Evolutionary conservation across 2,797 vertebrate genomes (phyloP), one percentile per base, ranked within the genome.

Genomic region (Botia kubotai): DNA sequence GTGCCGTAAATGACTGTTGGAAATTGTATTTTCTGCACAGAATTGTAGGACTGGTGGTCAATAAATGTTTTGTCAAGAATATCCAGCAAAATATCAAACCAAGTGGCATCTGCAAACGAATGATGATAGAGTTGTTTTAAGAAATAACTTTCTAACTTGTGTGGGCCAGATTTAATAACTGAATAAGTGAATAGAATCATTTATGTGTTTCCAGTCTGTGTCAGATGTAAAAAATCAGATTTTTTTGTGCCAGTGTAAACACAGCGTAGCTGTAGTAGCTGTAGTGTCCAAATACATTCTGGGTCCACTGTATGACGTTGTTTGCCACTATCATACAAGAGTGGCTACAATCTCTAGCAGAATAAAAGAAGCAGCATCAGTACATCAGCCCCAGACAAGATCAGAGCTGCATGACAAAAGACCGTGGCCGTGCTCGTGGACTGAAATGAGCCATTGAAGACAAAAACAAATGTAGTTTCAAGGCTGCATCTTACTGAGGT

Each of bases 391-490:
- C 12, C n/a, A 66, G 8, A 33, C 12, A 43, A 43, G 50, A 77
- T 68, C 52, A 58, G 21, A 68, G 10, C 46, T 14, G 48, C 2
- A 69, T 7, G 52, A 23, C 12, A 76, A 76, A 65, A 53, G 29
- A 63, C 33, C 52, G 26, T 65, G 60, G 60, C 73, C 60, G 26
- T 65, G n/a, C n/a, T 65, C 33, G 17, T 75, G 60, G 60, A 60
- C 73, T 65, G 26, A 50, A 75, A 36, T 26, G 46, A 66, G 48
- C 19, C n/a, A 48, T 76, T 39, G 17, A 12, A 6, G 26, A 39
- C 21, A 68, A 39, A 69, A 77, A 57, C 66, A 77, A 19, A 17
- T 33, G 11, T 33, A 58, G n/a, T 69, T 77, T 69, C 57, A 33
- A 46, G 75, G 65, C 52, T 43, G 33, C 14, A 21, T 68, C 75